Conservation (phyloP, 2,888 invertebrate genomes). For the Oscheius sp. region DNA sequence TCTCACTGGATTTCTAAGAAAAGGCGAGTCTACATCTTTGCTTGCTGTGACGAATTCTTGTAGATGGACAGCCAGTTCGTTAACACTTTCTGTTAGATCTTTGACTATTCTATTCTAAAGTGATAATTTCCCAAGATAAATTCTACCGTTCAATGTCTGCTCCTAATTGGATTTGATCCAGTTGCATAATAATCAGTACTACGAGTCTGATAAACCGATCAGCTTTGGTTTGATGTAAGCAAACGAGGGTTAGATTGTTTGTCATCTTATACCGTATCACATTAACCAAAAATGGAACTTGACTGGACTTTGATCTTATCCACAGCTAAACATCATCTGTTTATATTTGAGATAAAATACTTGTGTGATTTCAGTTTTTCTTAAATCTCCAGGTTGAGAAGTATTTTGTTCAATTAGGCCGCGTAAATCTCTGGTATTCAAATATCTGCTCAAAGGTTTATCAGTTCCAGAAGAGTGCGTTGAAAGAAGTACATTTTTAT, state of each 20-base stretch:
- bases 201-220: conserved; percentile 20
- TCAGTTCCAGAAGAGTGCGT: conserved; percentile 10
- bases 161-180: background rate
- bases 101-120: background rate
- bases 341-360: background rate
- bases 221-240: conserved; percentile 9
- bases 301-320: background rate
- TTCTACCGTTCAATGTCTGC: background rate
- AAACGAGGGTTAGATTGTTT: background rate
- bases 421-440: conserved; percentile 9
- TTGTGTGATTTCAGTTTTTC: conserved; percentile 1
- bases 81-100: conserved; percentile 9
- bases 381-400: background rate
- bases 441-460: background rate
- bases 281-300: conserved; percentile 17
- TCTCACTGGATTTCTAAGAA: conserved; percentile 19
- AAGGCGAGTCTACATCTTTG: conserved; percentile 1
- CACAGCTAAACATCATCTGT: background rate
- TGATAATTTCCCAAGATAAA: background rate
- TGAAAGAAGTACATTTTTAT: background rate
- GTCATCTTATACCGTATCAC: background rate
- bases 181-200: conserved; percentile 9
- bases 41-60: conserved; percentile 2
- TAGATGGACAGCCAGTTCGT: conserved; percentile 6
- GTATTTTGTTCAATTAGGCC: background rate